These are phyloP conservation scores for Sinocyclocheilus anshuiensis DNA, from an alignment of 2,113 vertebrate genomes.

Conservation along the genomic window DNA sequence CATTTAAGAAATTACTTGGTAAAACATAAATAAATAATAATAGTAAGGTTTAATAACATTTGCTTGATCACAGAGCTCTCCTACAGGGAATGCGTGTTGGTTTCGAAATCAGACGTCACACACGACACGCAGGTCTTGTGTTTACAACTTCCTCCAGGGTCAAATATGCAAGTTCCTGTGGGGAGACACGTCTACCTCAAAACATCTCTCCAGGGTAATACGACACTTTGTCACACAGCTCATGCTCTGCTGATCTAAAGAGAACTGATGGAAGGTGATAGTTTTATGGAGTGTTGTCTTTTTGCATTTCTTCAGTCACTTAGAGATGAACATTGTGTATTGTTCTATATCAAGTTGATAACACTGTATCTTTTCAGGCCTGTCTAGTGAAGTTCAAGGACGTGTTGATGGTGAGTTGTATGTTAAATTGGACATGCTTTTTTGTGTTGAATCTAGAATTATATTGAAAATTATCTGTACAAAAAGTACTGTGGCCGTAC, in stretches of 20 bases:
- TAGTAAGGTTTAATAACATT: neutral
- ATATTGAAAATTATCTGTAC: neutral
- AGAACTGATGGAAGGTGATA: neutral
- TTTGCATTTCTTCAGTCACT: neutral
- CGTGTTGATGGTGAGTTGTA: constrained; percentile 79
- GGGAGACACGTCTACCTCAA: constrained; percentile 95
- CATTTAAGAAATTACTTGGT: neutral
- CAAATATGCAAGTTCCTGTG: constrained; percentile 79
- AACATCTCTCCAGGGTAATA: constrained; percentile 81
- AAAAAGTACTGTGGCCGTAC: neutral
- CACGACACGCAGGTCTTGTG: constrained; percentile 85
- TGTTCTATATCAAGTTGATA: neutral
- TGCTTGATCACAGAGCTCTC: constrained; percentile 72
- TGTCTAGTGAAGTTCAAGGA: constrained; percentile 80
- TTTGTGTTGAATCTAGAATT: neutral
- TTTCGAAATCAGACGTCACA: constrained; percentile 85
- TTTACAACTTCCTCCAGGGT: constrained; percentile 80
- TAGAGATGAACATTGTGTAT: neutral
- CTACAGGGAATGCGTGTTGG: constrained; percentile 85
- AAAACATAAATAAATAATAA: neutral
- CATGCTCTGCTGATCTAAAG: no score
- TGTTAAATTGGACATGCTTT: neutral
- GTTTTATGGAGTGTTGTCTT: constrained; percentile 59
- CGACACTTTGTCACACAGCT: neutral
- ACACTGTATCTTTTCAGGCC: constrained; percentile 70